Evolutionary conservation across 2,113 vertebrate genomes (phyloP), one percentile per base, ranked within the genome.

Genomic region (Gobius niger): DNA sequence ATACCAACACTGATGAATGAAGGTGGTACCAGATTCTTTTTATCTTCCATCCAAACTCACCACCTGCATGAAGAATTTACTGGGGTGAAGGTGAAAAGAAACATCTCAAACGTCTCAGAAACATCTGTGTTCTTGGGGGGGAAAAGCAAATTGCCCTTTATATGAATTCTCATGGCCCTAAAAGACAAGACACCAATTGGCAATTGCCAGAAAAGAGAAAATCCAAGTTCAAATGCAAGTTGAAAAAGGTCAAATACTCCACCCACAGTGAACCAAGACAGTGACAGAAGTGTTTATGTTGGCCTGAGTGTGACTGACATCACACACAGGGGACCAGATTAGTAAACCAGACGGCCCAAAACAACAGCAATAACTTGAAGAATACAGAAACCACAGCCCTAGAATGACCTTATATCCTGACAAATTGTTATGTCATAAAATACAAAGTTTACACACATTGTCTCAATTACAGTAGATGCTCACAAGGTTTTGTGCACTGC

Each of bases 261-360:
- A 75, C 81, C 81, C 68, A 67, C 49, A 59, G 34, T 53, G 51
- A 72, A 77, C 56, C 51, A 57, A 72, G 16, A 68, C 71, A 53
- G 63, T 87, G 76, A 89, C 72, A 76, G 57, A 77, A 82, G 66
- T 87, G 85, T 90, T 90, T 90, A 86, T 68, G 72, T 51, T 87
- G 83, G 85, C 84, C 67, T 60, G 9, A 24, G 47, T 68, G 62
- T 9, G 40, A 53, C 61, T 82, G 68, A 82, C 63, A 63, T 75
- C 67, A 70, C 54, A 68, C 46, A 77, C 42, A 18, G 41, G 61
- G 16, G 41, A 75, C 34, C 41, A 42, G 51, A 59, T 10, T 70
- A 70, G 69, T 81, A 67, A 73, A 73, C 19, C 63, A 74, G 16
- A 42, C 60, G 70, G 60, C 2, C 68, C 73, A 74, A 68, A 57